phyloP scores from a whole-genome alignment of 2,888 invertebrate genomes.

The Eudemis profundana region DNA sequence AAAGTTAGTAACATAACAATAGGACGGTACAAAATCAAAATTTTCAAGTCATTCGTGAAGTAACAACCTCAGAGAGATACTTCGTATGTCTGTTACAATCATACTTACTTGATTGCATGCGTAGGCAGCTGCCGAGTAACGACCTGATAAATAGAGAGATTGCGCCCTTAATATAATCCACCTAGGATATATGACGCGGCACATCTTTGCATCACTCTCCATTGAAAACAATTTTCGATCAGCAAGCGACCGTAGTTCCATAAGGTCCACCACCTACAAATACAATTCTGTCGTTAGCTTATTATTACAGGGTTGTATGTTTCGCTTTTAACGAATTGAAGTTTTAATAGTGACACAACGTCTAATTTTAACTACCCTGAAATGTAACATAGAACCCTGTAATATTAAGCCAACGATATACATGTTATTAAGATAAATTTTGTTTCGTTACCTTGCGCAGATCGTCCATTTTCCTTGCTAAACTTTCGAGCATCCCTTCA shows the following conservation, averaged over 20 bases:
- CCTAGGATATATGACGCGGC: constrained; percentile 67
- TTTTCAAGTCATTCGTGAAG: too few relatives aligned
- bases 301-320: too few relatives aligned
- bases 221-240: constrained; percentile 68
- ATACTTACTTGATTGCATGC: constrained; percentile 65
- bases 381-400: too few relatives aligned
- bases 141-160: constrained; percentile 66
- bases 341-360: too few relatives aligned
- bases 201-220: constrained; percentile 66
- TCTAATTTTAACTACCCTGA: too few relatives aligned
- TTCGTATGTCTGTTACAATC: too few relatives aligned
- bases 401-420: too few relatives aligned
- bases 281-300: too few relatives aligned
- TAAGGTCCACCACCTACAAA: constrained; percentile 74
- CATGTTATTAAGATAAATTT: neutral
- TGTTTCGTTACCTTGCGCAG: constrained; percentile 68
- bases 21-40: too few relatives aligned
- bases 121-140: constrained; percentile 56
- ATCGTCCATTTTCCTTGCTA: constrained; percentile 78
- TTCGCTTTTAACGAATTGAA: too few relatives aligned
- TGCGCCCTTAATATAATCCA: constrained; percentile 72
- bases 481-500: constrained; percentile 78
- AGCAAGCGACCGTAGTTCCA: constrained; percentile 78
- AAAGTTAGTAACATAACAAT: too few relatives aligned
- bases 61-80: too few relatives aligned